Base-by-base conservation (phyloP, 2,888 invertebrate genomes). In the Iselma pallidipennis region DNA sequence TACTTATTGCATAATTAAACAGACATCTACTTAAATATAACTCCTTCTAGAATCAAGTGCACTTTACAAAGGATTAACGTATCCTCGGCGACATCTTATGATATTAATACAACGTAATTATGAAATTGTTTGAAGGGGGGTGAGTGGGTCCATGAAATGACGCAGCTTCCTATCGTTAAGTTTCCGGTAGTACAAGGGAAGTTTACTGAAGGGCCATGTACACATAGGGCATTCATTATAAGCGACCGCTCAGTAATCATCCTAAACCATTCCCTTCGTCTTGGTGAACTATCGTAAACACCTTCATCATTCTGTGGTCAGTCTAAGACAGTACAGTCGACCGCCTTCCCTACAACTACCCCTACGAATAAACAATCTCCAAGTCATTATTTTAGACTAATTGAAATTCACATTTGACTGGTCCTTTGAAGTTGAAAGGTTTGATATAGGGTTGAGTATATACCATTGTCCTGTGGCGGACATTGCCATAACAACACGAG, bases 81-180 rank as follows among this genome's bases (percentile, higher is more conserved):
- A 72, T 75, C 76, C 78, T 73, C 73, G 75, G 74, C 74, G 76
- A 78, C 76, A 76, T 77, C 77, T 77, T 77, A 76, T 76, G 75
- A 75, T 77, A 78, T 77, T 78, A 78, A 77, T 78, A 74, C 75
- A 65, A 70, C 66, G 76, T 76, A 77, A 78, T 78, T 77, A 77
- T 76, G 75, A 74, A 77, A 78, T 75, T 77, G 75, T 72, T 76
- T 69, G 56, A 61, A 66, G 67, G 63, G 52, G 57, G 55, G 14
- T 37, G 67, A 67, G 63, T 49, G 57, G 55, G 14, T 37, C 59
- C 53, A 61, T 56, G 53, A 58, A 59, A 49, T 62, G 55, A 33
- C n/a, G n/a, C n/a, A n/a, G n/a, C n/a, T n/a, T n/a, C n/a, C n/a
- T n/a, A n/a, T n/a, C 51, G 37, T 37, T 14, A 37, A 37, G 59